Percentiles rank a stretch among this genome's conserved stretches.
phyloP scores from a whole-genome alignment of 2,888 invertebrate genomes.

The Netelia fuscicornis region DNA sequence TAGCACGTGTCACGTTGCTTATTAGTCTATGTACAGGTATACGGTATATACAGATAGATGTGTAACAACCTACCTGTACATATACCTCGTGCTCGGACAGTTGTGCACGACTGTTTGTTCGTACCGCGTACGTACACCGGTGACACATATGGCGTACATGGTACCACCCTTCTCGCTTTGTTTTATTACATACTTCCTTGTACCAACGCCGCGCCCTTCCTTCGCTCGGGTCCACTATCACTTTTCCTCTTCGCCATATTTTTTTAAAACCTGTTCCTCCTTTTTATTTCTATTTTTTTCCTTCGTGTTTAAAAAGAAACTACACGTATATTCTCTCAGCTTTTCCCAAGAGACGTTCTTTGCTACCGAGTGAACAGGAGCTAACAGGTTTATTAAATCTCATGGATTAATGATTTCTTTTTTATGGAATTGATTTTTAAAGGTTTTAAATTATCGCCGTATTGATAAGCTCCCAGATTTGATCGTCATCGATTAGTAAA shows the following conservation, averaged over 20 bases:
- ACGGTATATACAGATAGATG: too few species aligned
- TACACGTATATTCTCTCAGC: neutral
- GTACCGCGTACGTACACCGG: constrained; percentile 12
- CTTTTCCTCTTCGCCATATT: constrained; percentile 15
- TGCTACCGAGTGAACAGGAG: neutral
- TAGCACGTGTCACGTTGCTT: constrained; percentile 25
- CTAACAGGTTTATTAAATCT: constrained; percentile 2
- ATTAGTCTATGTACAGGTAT: neutral
- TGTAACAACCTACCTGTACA: neutral
- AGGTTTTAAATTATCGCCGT: too few species aligned
- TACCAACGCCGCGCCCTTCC: neutral
- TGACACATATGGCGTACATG: neutral
- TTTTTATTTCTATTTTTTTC: neutral
- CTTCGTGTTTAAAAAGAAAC: constrained; percentile 2
- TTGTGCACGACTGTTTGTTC: constrained; percentile 40
- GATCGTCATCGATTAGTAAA: too few species aligned
- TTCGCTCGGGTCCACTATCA: neutral
- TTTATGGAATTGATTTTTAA: too few species aligned
- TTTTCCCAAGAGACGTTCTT: constrained; percentile 5
- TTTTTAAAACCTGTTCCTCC: neutral
- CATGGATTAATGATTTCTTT: neutral
- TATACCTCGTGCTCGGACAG: neutral
- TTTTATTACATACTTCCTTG: constrained; percentile 31
- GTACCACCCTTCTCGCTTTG: constrained; percentile 26
- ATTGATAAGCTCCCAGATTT: too few species aligned